phyloP scores from a whole-genome alignment of 2,797 vertebrate species.

The Onychomys leucogaster region DNA sequence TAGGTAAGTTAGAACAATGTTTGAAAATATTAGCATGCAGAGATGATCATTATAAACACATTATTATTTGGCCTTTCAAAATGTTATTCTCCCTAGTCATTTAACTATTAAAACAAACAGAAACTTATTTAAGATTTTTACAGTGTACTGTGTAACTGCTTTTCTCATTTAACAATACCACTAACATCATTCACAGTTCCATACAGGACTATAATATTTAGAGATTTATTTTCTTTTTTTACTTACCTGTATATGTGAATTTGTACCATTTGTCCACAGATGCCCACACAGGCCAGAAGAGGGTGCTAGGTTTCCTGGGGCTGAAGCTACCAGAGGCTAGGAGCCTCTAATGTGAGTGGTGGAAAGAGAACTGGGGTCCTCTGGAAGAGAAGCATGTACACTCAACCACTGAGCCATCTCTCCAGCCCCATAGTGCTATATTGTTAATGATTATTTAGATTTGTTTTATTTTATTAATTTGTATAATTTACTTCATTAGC shows the following conservation, averaged over 20 bases:
- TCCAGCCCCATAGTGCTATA: neutral
- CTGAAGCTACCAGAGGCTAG: neutral
- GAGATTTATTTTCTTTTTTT: neutral
- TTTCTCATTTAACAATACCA: slow-evolving; percentile 31
- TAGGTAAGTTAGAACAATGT: slow-evolving; percentile 32
- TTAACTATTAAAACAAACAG: slow-evolving; percentile 40
- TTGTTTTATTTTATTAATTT: neutral
- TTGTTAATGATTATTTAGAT: neutral
- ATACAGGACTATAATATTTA: neutral
- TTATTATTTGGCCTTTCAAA: neutral
- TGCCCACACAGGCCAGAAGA: neutral
- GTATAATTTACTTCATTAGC: neutral
- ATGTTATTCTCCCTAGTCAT: slow-evolving; percentile 17
- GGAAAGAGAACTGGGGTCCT: neutral
- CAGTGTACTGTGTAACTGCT: neutral
- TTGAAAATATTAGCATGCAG: slow-evolving; percentile 46
- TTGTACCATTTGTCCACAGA: neutral
- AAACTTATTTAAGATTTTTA: slow-evolving; percentile 10
- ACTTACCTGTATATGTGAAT: neutral
- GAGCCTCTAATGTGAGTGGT: neutral
- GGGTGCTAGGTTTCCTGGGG: neutral
- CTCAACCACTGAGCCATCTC: neutral
- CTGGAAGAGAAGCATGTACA: neutral
- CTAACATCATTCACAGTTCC: neutral
- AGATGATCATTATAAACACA: slow-evolving; percentile 10